phyloP scores from a whole-genome alignment of 2,888 invertebrate genomes.

The Parnassius glacialis region DNA sequence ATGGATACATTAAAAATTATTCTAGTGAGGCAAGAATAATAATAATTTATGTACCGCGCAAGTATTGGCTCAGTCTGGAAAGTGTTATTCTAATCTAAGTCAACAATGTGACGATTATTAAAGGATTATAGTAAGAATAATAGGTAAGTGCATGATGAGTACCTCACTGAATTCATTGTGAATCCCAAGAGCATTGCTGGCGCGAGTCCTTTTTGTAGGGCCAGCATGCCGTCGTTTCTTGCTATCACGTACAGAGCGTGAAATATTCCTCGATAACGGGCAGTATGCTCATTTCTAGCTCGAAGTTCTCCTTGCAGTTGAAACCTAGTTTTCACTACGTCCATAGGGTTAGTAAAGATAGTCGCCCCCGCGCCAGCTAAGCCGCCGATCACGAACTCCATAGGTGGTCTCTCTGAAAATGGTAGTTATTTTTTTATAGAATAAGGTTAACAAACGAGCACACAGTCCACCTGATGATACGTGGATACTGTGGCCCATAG shows the following conservation, averaged over 20 bases:
- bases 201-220: slow-evolving; percentile 88
- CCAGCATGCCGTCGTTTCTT: slow-evolving; percentile 86
- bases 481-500: too few species aligned
- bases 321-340: slow-evolving; percentile 92
- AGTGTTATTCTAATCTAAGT: too few species aligned
- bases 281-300: slow-evolving; percentile 75
- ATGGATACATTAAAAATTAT: too few species aligned
- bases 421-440: too few species aligned
- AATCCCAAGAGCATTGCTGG: slow-evolving; percentile 91
- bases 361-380: slow-evolving; percentile 88
- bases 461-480: too few species aligned
- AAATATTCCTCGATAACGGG: slow-evolving; percentile 85
- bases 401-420: slow-evolving; percentile 41
- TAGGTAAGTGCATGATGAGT: slow-evolving; percentile 32
- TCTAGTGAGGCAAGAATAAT: too few species aligned
- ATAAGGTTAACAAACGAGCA: too few species aligned
- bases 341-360: slow-evolving; percentile 92
- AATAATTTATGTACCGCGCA: too few species aligned
- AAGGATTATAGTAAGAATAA: too few species aligned
- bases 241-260: slow-evolving; percentile 88
- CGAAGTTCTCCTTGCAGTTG: slow-evolving; percentile 91
- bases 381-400: slow-evolving; percentile 88
- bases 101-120: too few species aligned
- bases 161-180: slow-evolving; percentile 80
- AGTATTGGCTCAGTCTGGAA: too few species aligned